Evolutionary conservation across 2,888 invertebrate species (phyloP), one percentile per base, ranked within the genome.

Genomic region (Erebia ligea): DNA sequence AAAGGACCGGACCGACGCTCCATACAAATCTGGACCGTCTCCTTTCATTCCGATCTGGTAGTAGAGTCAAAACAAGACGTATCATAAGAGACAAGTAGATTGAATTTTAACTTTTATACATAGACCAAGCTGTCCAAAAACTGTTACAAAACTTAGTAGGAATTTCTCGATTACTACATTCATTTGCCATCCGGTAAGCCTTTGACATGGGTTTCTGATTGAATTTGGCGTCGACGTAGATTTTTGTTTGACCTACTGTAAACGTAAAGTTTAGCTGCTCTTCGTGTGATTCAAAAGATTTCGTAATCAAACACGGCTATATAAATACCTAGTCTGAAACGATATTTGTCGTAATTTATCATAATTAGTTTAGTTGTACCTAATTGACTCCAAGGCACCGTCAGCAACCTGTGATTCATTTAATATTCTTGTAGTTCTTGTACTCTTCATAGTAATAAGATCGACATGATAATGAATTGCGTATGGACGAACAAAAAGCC

Each of bases 131-230:
- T 59, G 9, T 19, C 10, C 40, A n/a, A n/a, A 40, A 58, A 34
- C 57, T 34, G 9, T n/a, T n/a, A 15, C n/a, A 65, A 57, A 34
- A 57, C 59, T 70, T 42, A 52, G 42, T 59, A 54, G 19, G 59
- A 66, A 72, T 72, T 66, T 70, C 45, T 67, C 58, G 56, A 74
- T 59, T 70, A 68, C 74, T 69, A 70, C 68, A 72, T 70, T 74
- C 74, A 72, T 74, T 74, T 72, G 70, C 67, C 62, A 66, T 56
- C 68, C 52, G 62, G 63, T 70, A 69, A 70, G 50, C 66, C 67
- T 58, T 61, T 62, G 57, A 61, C 65, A 68, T 59, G 65, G 69
- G 58, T 68, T 70, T 59, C 70, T 74, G 68, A 67, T 68, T 72
- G 69, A 57, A 58, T 64, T 69, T 68, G 19, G 50, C 69, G 59